Conservation (phyloP, 92 coral and sea anemone species). For the Isaurus tuberculatus region DNA sequence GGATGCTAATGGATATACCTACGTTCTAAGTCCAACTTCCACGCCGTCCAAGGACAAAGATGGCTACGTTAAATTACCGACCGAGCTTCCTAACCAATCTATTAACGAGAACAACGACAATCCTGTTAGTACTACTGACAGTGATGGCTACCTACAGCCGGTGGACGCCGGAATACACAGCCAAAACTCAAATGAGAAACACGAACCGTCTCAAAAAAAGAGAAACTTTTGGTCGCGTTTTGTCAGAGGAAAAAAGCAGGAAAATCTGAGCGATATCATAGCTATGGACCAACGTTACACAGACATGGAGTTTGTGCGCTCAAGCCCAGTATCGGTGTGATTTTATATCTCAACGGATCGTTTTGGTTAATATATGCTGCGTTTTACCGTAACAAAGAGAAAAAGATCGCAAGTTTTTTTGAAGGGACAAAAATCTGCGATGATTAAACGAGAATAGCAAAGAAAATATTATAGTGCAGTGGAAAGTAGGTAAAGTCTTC, state of each 20-base stretch:
- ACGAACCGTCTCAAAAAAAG: not conserved
- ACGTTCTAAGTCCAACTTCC: conserved; percentile 16
- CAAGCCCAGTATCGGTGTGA: conserved; percentile 24
- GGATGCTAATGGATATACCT: conserved; percentile 12
- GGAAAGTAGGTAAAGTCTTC: too few species aligned
- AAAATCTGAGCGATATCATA: conserved; percentile 22
- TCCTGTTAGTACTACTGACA: not conserved
- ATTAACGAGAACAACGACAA: not conserved
- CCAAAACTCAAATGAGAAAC: not conserved
- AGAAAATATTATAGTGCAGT: too few species aligned
- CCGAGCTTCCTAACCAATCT: not conserved
- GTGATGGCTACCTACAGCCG: conserved; percentile 29
- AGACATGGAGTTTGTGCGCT: conserved; percentile 31
- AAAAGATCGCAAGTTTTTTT: too few species aligned
- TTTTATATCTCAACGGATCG: not conserved
- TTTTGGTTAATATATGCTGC: not conserved
- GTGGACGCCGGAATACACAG: not conserved
- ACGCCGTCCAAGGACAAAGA: conserved; percentile 24
- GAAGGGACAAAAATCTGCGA: too few species aligned
- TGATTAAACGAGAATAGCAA: not conserved
- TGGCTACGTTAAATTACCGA: conserved; percentile 28
- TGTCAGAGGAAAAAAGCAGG: not conserved
- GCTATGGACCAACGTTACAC: conserved; percentile 37
- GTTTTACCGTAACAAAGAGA: too few species aligned
- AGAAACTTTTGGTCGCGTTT: conserved; percentile 4